Evolutionary conservation across 2,888 invertebrate species (phyloP), one percentile per base, ranked within the genome.

Genomic region (Sphaerophoria rueppellii): DNA sequence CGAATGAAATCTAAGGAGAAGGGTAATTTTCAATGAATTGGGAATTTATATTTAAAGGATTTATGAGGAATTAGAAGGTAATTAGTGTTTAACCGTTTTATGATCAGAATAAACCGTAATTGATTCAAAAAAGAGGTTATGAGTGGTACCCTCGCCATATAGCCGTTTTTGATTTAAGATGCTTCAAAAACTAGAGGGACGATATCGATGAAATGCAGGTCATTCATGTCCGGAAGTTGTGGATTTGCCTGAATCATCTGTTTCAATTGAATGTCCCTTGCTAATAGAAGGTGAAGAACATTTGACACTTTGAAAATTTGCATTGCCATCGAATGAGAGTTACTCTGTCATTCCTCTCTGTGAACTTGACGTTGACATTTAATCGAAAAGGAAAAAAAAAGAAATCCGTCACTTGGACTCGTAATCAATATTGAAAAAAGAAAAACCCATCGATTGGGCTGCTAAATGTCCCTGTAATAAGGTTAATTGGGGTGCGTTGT

Each of bases 11-110:
- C 9, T 11, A 43, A 9, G 4, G 4, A 43, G n/a, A 54, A 40
- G 4, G 43, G 40, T n/a, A 52, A 52, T 37, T 67, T 54, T 16
- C 54, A 54, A 54, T 67, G 52, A 52, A 67, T 3, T 67, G 58
- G 46, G 52, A 50, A 32, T 50, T 83, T 75, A 71, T 79, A 75
- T 85, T 73, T 63, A 40, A 35, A 43, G 54, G 75, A 74, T 58
- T 75, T 79, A 67, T 54, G 46, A 54, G 67, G 60, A 76, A 67
- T 81, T 85, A 85, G 81, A 77, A 77, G 57, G 70, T 85, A 65
- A 81, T 77, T 81, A 67, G 12, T 70, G 70, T 80, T 69, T 37
- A 57, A 58, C 52, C 52, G 69, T 40, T 77, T 58, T 24, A 24
- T 24, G 24, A 24, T 24, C 24, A 24, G 1, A 24, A 24, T 24